Evolutionary conservation across 2,113 vertebrate species (phyloP), one percentile per base, ranked within the genome.

Genomic region (Chionis minor): DNA sequence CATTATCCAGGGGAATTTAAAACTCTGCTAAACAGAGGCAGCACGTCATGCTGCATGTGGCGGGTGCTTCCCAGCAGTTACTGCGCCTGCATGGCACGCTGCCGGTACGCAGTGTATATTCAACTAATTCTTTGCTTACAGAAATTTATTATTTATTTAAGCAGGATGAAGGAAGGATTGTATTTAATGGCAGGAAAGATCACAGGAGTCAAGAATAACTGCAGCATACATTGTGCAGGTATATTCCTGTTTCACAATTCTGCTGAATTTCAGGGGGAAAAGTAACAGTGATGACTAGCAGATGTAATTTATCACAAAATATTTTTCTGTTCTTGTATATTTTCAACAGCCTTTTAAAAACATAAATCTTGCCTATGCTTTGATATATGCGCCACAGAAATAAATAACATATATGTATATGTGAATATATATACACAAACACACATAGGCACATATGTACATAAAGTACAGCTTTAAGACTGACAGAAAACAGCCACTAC

Each of bases 71-170:
- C 28, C 4, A 24, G 24, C 4, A 6, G 28, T 1, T 4, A 40
- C 47, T 42, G 30, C 3, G 5, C 65, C 71, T 28, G 21, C 44
- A 51, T 5, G 13, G 65, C 55, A 21, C 1, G 9, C 4, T 1
- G 1, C 17, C 1, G 2, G 21, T 9, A 38, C 8, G 22, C 52
- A 45, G 28, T 1, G 17, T 45, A 45, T 10, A 40, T 14, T 16
- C 55, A 40, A 45, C 20, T 56, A 12, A 44, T 12, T 27, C 55
- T 52, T 54, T 47, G 52, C 35, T 15, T 61, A 38, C 14, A 3
- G 13, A 26, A 24, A 28, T 63, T 40, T 35, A 17, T 61, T 28
- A 38, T 20, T 40, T 8, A 18, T 67, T 84, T 42, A 63, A 81
- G 61, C 20, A 61, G 35, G 15, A 22, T 55, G 44, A 82, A 81